These are phyloP conservation scores for Nettapus auritus DNA, from an alignment of 2,113 vertebrate species.

Conservation along the genomic window DNA sequence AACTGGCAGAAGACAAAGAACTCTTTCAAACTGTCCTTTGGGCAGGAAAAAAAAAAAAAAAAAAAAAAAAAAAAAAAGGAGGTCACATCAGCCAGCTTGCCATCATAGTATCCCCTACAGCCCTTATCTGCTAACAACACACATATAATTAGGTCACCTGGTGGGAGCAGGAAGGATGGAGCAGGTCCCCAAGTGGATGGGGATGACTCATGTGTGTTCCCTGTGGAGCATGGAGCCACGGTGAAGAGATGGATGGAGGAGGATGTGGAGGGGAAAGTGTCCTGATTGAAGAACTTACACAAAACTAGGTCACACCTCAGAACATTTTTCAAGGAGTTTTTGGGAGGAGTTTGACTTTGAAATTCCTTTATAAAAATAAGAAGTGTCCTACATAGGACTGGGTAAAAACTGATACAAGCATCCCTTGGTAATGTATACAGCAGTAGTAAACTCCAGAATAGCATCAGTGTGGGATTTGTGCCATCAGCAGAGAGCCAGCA, in stretches of 20 bases:
- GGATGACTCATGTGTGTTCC: background rate
- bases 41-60: background rate
- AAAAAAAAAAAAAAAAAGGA: background rate
- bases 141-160: background rate
- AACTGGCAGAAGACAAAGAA: background rate
- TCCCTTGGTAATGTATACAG: constrained; percentile 24
- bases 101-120: background rate
- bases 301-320: constrained; percentile 17
- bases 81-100: background rate
- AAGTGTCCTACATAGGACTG: constrained; percentile 47
- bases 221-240: background rate
- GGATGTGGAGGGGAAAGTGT: background rate
- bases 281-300: background rate
- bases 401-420: background rate
- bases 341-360: constrained; percentile 42
- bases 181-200: background rate
- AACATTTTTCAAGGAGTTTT: constrained; percentile 40
- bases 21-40: background rate
- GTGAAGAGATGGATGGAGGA: background rate
- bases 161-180: background rate
- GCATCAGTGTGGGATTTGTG: constrained; percentile 25
- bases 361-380: constrained; percentile 45
- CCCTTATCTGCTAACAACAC: background rate
- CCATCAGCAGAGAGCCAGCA: background rate
- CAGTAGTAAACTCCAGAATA: constrained; percentile 26